These are phyloP conservation scores for Thaumatotibia leucotreta DNA, from an alignment of 1,140 invertebrate genomes.

Conservation along the genomic window DNA sequence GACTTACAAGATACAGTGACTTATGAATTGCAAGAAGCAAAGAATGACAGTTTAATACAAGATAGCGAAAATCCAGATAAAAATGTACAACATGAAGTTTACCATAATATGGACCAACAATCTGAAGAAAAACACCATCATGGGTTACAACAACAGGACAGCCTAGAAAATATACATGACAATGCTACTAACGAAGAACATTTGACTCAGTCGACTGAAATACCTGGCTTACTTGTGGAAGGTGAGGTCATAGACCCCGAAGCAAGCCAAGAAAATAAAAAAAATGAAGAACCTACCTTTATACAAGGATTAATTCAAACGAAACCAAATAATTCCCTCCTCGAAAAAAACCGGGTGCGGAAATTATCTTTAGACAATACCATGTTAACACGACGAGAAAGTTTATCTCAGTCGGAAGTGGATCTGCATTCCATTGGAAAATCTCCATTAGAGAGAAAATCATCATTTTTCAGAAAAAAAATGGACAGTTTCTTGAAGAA, in stretches of 20 bases:
- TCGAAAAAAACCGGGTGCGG: slow-evolving; percentile 34
- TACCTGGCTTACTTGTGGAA: neutral
- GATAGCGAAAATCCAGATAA: neutral
- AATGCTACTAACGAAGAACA: neutral
- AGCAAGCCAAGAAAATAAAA: neutral
- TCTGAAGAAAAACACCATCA: too few relatives aligned
- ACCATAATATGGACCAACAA: neutral
- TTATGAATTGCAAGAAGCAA: neutral
- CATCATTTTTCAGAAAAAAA: slow-evolving; percentile 64
- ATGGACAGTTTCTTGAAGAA: slow-evolving; percentile 67
- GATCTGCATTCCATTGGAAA: slow-evolving; percentile 63
- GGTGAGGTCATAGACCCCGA: neutral
- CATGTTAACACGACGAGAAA: slow-evolving; percentile 42
- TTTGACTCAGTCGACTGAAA: neutral
- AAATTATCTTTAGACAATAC: slow-evolving; percentile 63
- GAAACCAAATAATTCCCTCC: slow-evolving; percentile 12
- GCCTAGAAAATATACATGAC: neutral
- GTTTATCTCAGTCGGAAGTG: slow-evolving; percentile 60
- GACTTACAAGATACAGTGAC: neutral
- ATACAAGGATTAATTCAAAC: neutral
- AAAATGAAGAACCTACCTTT: neutral
- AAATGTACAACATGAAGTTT: neutral
- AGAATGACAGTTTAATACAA: neutral
- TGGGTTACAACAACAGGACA: neutral
- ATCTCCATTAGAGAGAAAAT: slow-evolving; percentile 60